Conservation (phyloP, 2,113 vertebrate species). For the Chamaetylas fuelleborni region DNA sequence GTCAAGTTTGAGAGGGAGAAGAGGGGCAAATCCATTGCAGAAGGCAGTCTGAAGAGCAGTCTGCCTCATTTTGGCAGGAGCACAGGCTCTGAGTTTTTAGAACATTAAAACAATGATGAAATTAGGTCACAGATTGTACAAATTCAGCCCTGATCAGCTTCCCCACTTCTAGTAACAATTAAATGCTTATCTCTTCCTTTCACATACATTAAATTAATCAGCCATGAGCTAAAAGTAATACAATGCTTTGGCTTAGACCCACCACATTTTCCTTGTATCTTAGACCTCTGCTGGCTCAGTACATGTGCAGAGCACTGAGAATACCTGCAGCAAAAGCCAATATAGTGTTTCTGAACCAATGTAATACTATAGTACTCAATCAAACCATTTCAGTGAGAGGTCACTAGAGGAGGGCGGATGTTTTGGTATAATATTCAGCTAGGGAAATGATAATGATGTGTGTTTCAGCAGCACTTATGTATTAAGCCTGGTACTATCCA, state of each 20-base stretch:
- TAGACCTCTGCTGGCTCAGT: not conserved
- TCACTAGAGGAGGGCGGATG: not conserved
- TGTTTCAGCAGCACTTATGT: not conserved
- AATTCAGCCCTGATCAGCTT: conserved; percentile 39
- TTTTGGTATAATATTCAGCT: not conserved
- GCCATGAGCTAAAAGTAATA: conserved; percentile 13
- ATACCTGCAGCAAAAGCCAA: not conserved
- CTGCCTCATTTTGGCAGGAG: not conserved
- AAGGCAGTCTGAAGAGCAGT: not conserved
- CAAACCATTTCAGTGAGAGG: not conserved
- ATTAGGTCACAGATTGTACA: conserved; percentile 28
- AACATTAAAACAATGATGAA: conserved; percentile 26
- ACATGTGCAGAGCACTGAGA: not conserved
- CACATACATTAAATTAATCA: conserved; percentile 40
- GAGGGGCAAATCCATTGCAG: not conserved
- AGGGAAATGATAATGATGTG: not conserved
- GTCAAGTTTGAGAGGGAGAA: not conserved
- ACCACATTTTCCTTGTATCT: not conserved
- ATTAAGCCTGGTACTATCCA: not conserved
- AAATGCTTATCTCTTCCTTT: conserved; percentile 48
- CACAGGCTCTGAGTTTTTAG: not conserved
- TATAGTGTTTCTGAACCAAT: not conserved
- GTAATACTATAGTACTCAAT: not conserved
- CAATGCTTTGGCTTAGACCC: conserved; percentile 17
- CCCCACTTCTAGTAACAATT: conserved; percentile 34